Evolutionary conservation across 2,797 vertebrate genomes (phyloP).

Genomic region (Salmo trutta): DNA sequence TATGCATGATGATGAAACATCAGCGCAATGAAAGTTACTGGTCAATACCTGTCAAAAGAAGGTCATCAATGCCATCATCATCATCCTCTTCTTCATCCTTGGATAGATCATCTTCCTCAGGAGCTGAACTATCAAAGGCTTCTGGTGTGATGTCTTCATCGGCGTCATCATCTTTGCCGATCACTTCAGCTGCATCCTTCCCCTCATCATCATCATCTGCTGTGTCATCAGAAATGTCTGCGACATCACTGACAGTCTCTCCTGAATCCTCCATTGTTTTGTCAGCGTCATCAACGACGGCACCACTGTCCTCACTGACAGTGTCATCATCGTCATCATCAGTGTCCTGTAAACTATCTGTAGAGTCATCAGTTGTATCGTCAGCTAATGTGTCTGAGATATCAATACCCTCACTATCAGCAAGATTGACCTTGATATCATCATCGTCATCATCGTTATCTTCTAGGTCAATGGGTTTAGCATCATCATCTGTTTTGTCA

Average conservation of each 20-base stretch:
- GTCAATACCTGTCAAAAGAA: slow-evolving; percentile 54
- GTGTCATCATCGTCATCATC: slow-evolving; percentile 27
- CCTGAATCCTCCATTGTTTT: slow-evolving; percentile 28
- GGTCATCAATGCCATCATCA: slow-evolving; percentile 33
- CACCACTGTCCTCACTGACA: slow-evolving; percentile 51
- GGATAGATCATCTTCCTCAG: neutral
- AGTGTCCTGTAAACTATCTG: neutral
- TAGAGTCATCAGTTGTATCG: no score
- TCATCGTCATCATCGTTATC: slow-evolving; percentile 18
- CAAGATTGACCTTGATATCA: slow-evolving; percentile 14
- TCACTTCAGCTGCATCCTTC: slow-evolving; percentile 14
- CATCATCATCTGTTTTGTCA: neutral
- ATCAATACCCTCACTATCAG: slow-evolving; percentile 56
- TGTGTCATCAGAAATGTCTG: slow-evolving; percentile 38
- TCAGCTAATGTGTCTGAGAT: slow-evolving; percentile 5
- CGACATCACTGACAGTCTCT: slow-evolving; percentile 20
- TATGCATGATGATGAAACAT: neutral
- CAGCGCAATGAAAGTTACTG: slow-evolving; percentile 7
- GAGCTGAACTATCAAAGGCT: neutral
- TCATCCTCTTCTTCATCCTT: slow-evolving; percentile 5
- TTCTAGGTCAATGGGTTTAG: slow-evolving; percentile 3
- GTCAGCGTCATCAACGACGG: neutral
- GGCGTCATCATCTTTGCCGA: slow-evolving; percentile 4
- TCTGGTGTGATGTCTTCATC: slow-evolving; percentile 23
- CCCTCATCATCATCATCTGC: slow-evolving; percentile 39